phyloP scores from a whole-genome alignment of 2,113 vertebrate genomes.

The Scortum barcoo region DNA sequence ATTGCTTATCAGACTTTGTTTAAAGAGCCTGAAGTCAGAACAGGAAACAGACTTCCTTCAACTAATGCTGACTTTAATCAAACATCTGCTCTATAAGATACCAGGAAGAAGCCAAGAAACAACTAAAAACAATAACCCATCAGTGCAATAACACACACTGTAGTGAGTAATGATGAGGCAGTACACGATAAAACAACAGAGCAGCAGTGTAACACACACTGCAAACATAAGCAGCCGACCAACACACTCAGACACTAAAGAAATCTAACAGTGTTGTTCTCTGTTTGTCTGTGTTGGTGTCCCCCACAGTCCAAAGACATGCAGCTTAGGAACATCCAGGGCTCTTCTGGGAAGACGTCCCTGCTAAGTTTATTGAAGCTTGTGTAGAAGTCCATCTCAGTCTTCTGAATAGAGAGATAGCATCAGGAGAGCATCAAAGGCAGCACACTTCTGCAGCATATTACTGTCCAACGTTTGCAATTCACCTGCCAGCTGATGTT shows the following conservation, averaged over 20 bases:
- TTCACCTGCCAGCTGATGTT: neutral
- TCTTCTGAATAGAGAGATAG: no score
- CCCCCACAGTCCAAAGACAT: no score
- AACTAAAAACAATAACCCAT: neutral
- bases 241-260: no score
- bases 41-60: neutral
- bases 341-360: no score
- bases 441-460: no score
- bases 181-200: neutral
- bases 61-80: neutral
- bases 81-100: neutral
- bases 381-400: no score
- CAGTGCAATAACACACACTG: neutral
- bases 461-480: neutral
- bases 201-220: neutral
- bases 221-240: no score
- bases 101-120: neutral
- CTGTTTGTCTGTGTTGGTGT: no score
- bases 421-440: no score
- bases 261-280: no score
- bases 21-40: neutral
- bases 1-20: neutral
- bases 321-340: no score
- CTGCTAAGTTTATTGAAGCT: no score
- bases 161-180: neutral